A percentile compares a stretch with the other conserved stretches of the same genome.
Evolutionary conservation across 2,888 invertebrate genomes (phyloP).

Genomic region (Thymelicus sylvestris): DNA sequence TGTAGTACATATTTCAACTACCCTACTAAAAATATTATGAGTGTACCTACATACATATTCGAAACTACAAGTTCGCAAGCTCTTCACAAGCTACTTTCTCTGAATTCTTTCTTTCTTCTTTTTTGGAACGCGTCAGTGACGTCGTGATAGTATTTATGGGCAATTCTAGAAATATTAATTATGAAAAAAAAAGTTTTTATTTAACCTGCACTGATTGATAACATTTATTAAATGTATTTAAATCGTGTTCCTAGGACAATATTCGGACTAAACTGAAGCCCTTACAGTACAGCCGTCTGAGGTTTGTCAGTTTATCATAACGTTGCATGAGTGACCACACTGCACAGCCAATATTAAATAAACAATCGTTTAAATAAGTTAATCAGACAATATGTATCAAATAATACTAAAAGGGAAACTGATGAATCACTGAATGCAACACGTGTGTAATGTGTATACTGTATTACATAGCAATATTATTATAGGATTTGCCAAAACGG

Average conservation of each 20-base stretch:
- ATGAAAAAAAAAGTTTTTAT: too few relatives aligned
- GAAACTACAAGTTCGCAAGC: too few relatives aligned
- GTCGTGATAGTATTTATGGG: too few relatives aligned
- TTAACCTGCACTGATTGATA: not conserved
- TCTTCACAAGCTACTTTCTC: too few relatives aligned
- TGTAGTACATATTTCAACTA: too few relatives aligned
- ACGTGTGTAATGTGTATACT: not conserved
- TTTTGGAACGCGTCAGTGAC: too few relatives aligned
- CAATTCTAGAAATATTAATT: too few relatives aligned
- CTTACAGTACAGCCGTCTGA: constrained; percentile 57
- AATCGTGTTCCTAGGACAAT: constrained; percentile 67
- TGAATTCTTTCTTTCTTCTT: too few relatives aligned
- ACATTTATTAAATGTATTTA: constrained; percentile 5
- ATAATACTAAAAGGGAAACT: not conserved
- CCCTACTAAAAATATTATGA: too few relatives aligned
- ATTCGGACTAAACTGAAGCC: constrained; percentile 71
- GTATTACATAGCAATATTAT: too few relatives aligned
- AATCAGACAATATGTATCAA: not conserved
- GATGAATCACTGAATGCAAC: constrained; percentile 6
- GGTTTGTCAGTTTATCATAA: constrained; percentile 38
- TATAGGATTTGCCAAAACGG: not conserved
- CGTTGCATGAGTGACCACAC: constrained; percentile 39
- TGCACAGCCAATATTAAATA: constrained; percentile 45
- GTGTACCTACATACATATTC: too few relatives aligned
- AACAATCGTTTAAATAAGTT: not conserved